A percentile compares a stretch with the other conserved stretches of the same genome.
Evolutionary conservation across 1,140 invertebrate species (phyloP).

Genomic region (Andricus grossulariae): DNA sequence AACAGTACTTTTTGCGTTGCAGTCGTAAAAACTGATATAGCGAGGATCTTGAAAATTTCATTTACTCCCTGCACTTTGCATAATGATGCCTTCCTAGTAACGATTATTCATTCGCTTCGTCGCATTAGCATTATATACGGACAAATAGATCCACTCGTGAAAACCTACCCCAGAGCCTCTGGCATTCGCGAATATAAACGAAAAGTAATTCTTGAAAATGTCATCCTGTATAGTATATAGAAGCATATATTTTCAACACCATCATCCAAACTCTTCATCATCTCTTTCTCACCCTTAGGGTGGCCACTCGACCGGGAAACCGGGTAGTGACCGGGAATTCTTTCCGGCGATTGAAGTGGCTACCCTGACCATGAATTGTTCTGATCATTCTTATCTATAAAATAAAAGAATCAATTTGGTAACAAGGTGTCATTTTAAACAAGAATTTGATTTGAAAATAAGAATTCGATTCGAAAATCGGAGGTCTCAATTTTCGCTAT

Average conservation of each 20-base stretch:
- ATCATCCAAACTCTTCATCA: no score
- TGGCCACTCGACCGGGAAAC: no score
- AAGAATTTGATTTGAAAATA: no score
- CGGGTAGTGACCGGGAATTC: no score
- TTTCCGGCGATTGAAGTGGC: no score
- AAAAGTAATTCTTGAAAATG: not conserved
- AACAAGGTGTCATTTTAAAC: no score
- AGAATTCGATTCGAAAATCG: not conserved
- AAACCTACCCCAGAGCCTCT: not conserved
- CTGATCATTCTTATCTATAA: no score
- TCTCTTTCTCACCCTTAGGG: no score
- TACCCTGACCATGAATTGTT: no score
- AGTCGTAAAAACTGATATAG: not conserved
- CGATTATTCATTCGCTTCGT: slow-evolving; percentile 30
- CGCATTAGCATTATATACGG: slow-evolving; percentile 18
- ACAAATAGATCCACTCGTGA: slow-evolving; percentile 15
- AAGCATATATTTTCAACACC: no score
- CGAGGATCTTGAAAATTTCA: slow-evolving; percentile 26
- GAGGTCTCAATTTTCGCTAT: slow-evolving; percentile 41
- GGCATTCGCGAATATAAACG: not conserved
- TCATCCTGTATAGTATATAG: not conserved
- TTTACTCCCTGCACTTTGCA: slow-evolving; percentile 31
- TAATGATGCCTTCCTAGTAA: slow-evolving; percentile 17
- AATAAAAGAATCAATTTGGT: no score
- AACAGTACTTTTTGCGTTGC: slow-evolving; percentile 4